These are phyloP conservation scores for Catharus ustulatus DNA, from an alignment of 2,797 vertebrate species.

Conservation along the genomic window DNA sequence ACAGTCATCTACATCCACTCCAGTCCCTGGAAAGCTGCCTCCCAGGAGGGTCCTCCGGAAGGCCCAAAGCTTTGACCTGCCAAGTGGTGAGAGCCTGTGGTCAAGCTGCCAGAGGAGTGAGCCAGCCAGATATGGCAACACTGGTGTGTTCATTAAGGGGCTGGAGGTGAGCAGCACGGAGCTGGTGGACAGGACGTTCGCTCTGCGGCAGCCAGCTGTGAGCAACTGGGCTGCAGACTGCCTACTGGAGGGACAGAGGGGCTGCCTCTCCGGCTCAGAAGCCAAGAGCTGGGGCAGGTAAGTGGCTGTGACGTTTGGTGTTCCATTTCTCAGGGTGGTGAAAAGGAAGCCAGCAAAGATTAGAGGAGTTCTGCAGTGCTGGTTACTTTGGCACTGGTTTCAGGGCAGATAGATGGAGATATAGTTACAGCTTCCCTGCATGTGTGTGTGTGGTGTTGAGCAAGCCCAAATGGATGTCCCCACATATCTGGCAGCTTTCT, in stretches of 20 bases:
- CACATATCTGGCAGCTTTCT: neutral
- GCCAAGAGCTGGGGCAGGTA: slow-evolving; percentile 82
- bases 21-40: slow-evolving; percentile 12
- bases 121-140: slow-evolving; percentile 80
- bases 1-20: slow-evolving; percentile 3
- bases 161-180: slow-evolving; percentile 87
- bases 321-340: accelerated
- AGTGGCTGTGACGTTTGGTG: neutral
- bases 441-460: neutral
- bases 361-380: neutral
- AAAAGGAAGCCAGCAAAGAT: neutral
- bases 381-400: neutral
- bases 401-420: neutral
- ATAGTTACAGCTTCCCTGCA: neutral
- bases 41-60: slow-evolving; percentile 83
- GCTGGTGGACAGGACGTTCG: slow-evolving; percentile 71
- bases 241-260: slow-evolving; percentile 39
- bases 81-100: slow-evolving; percentile 71
- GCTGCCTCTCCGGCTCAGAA: slow-evolving; percentile 50
- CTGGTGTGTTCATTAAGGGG: slow-evolving; percentile 83
- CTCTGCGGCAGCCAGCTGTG: slow-evolving; percentile 54
- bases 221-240: slow-evolving; percentile 66
- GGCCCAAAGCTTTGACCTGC: slow-evolving; percentile 87
- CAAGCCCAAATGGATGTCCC: neutral
- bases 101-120: slow-evolving; percentile 79